These are phyloP conservation scores for Temnothorax longispinosus DNA, from an alignment of 1,140 invertebrate species.

Conservation along the genomic window DNA sequence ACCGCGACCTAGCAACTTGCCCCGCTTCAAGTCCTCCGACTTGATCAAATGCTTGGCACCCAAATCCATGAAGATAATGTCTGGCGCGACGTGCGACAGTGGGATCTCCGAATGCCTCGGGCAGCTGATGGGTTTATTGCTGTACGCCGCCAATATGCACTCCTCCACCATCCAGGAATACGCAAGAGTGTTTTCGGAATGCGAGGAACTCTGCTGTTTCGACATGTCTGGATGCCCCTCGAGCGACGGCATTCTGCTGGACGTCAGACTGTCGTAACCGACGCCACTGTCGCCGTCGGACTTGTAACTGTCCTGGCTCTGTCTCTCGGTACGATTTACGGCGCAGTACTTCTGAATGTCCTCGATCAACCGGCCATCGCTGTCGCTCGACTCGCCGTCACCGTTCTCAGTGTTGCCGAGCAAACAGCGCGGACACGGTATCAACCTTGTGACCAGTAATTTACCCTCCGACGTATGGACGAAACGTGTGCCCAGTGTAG, in stretches of 20 bases:
- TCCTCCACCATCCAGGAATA: conserved; percentile 97
- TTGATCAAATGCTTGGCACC: conserved; percentile 92
- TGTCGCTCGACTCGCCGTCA: conserved; percentile 78
- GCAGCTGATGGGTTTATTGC: conserved; percentile 90
- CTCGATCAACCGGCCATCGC: conserved; percentile 77
- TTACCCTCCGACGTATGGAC: conserved; percentile 98
- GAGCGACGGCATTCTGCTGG: conserved; percentile 92
- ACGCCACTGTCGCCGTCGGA: conserved; percentile 93
- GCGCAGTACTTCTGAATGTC: conserved; percentile 72
- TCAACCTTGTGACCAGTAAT: conserved; percentile 96
- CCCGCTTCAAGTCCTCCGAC: conserved; percentile 92
- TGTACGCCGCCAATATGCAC: conserved; percentile 95
- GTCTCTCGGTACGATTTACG: conserved; percentile 77
- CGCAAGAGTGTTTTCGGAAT: conserved; percentile 80
- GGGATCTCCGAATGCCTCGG: conserved; percentile 91
- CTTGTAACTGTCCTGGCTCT: conserved; percentile 90
- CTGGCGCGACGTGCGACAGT: conserved; percentile 92
- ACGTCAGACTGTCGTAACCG: conserved; percentile 89
- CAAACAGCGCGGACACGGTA: conserved; percentile 96
- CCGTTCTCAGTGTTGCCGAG: conserved; percentile 79
- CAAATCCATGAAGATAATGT: conserved; percentile 96
- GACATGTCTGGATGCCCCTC: conserved; percentile 90
- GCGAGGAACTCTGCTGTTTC: conserved; percentile 65
- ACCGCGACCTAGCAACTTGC: conserved; percentile 95
- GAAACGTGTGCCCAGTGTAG: conserved; percentile 97